phyloP scores from a whole-genome alignment of 2,888 invertebrate species.

The Rutpela maculata region DNA sequence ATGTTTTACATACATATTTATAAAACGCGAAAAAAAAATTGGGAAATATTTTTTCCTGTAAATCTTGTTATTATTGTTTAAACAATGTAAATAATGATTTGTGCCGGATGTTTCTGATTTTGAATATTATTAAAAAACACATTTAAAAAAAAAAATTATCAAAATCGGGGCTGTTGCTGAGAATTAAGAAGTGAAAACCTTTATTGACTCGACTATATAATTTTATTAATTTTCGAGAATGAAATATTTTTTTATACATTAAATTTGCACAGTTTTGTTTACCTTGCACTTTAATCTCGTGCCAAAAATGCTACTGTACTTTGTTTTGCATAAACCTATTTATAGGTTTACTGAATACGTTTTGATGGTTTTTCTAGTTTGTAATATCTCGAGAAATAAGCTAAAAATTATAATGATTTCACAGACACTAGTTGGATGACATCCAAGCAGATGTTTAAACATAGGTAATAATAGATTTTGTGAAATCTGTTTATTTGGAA shows the following conservation, averaged over 20 bases:
- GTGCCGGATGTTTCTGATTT: too few species aligned
- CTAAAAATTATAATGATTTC: slow-evolving; percentile 3
- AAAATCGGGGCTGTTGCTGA: too few species aligned
- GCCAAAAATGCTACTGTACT: background rate
- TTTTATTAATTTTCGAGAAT: too few species aligned
- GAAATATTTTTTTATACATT: background rate
- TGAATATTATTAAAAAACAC: too few species aligned
- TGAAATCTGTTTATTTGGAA: slow-evolving; percentile 1
- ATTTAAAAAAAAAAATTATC: too few species aligned
- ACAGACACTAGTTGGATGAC: slow-evolving; percentile 16
- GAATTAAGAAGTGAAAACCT: too few species aligned
- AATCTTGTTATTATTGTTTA: too few species aligned
- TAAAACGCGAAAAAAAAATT: too few species aligned
- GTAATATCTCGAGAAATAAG: background rate
- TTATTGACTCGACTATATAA: too few species aligned
- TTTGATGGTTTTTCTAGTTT: background rate
- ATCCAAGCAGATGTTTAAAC: slow-evolving; percentile 18
- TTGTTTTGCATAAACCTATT: background rate
- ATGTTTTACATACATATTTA: too few species aligned
- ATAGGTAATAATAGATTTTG: slow-evolving; percentile 1
- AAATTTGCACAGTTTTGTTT: background rate
- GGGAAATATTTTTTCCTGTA: too few species aligned
- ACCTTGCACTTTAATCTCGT: background rate
- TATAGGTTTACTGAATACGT: background rate
- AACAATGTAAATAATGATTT: too few species aligned